Evolutionary conservation across 2,888 invertebrate genomes (phyloP), one percentile per base, ranked within the genome.

Genomic region (Euplexia lucipara): DNA sequence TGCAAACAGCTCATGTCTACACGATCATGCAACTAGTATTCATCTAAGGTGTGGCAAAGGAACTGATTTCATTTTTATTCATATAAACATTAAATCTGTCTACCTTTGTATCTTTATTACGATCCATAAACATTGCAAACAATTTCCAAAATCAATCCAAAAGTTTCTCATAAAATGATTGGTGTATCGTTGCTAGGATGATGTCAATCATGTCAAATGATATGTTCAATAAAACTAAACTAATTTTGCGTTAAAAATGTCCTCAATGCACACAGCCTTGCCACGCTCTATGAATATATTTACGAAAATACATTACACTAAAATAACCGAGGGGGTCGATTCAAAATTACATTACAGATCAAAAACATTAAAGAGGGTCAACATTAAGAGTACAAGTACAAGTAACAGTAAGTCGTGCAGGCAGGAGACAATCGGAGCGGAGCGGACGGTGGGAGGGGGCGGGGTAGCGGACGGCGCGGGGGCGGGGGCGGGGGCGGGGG

Each of bases 191-290:
- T 88, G 87, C 92, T 95, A 94, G 75, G 89, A 93, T 95, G 95
- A 93, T 92, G 89, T 92, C 83, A 89, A 90, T 88, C 82, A 92
- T 90, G 91, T 93, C 86, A 85, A 88, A 93, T 93, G 92, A 87
- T 90, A 92, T 90, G 92, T 92, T 88, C 88, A 79, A 69, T 92
- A 85, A 79, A 92, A 89, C 95, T 94, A 94, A 92, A 86, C 94
- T 95, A 95, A 90, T 88, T 91, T 92, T 93, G 94, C 95, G 90
- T 95, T 93, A 91, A 91, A 89, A 94, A 95, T 95, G 95, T 95
- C 95, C 95, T 95, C 95, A 95, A 95, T 96, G 96, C 96, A 96
- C 96, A 96, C 96, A 96, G 96, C 96, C 96, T 96, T 96, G 96
- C 96, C 96, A 96, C 96, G 96, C 96, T 95, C 95, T 95, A 95